These are phyloP conservation scores for Cryptomyrus ogoouensis DNA, from an alignment of 2,113 vertebrate species.

Conservation along the genomic window DNA sequence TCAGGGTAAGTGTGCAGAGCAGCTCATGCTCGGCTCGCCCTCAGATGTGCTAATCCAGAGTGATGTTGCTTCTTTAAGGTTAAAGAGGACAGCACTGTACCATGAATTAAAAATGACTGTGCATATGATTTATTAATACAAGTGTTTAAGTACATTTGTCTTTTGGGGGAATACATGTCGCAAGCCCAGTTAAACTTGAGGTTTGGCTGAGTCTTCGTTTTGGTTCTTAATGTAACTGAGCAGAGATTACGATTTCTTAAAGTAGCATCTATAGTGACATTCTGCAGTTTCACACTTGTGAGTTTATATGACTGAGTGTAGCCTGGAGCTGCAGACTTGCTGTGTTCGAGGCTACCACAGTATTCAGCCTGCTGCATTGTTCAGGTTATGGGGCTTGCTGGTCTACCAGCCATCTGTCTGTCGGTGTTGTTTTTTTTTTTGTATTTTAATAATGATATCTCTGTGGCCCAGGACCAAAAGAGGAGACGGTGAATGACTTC, in stretches of 20 bases:
- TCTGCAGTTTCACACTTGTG: neutral
- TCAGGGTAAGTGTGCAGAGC: slow-evolving; percentile 70
- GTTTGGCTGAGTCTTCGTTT: neutral
- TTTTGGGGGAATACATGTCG: neutral
- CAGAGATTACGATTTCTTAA: neutral
- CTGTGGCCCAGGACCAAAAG: slow-evolving; percentile 78
- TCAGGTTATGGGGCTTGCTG: neutral
- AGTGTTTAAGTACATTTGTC: neutral
- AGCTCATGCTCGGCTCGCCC: neutral
- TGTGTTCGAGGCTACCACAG: neutral
- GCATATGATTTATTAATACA: neutral
- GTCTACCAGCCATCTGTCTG: neutral
- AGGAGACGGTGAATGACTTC: slow-evolving; percentile 95
- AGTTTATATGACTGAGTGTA: neutral
- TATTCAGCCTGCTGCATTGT: neutral
- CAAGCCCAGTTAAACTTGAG: neutral
- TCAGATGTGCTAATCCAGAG: neutral
- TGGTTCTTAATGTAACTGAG: neutral
- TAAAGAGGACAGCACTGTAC: neutral
- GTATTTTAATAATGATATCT: neutral
- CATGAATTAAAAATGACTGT: neutral
- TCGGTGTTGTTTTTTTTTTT: neutral
- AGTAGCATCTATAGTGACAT: neutral
- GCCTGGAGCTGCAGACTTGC: neutral
- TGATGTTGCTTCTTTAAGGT: neutral